Conservation (phyloP, 2,113 vertebrate genomes). For the Pogona vitticeps region DNA sequence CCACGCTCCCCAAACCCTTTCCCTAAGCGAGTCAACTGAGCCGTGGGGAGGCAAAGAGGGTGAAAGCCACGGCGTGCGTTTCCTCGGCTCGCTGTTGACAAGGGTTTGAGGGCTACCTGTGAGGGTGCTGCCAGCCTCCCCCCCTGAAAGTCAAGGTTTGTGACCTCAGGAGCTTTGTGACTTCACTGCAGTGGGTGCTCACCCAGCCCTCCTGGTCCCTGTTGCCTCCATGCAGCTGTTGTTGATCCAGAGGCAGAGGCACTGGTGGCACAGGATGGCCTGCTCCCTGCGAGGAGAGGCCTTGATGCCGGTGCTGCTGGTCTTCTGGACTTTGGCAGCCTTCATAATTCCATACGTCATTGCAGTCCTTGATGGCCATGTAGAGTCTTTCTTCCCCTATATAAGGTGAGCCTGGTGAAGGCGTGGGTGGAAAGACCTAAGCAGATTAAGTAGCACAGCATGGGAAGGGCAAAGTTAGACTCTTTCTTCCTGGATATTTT, state of each 20-base stretch:
- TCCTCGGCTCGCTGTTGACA: no score
- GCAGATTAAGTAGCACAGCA: no score
- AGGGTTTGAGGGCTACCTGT: no score
- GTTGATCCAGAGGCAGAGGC: neutral
- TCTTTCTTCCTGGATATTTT: neutral
- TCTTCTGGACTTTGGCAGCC: conserved; percentile 87
- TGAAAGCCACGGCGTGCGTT: no score
- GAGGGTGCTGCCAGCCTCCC: neutral
- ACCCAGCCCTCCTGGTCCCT: neutral
- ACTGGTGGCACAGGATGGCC: conserved; percentile 76
- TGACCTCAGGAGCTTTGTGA: conserved; percentile 4
- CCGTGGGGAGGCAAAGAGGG: no score
- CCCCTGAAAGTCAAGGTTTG: neutral
- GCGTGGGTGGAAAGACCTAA: neutral
- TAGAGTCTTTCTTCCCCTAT: conserved; percentile 87
- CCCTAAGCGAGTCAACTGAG: no score
- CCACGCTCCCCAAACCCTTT: no score
- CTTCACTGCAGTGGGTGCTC: neutral
- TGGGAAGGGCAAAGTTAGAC: no score
- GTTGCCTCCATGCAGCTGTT: neutral
- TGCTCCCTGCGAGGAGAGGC: conserved; percentile 78
- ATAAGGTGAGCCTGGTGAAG: conserved; percentile 83
- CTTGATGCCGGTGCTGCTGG: conserved; percentile 83
- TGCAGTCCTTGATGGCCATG: conserved; percentile 79
- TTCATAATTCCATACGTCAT: conserved; percentile 88